phyloP scores from a whole-genome alignment of 2,113 vertebrate genomes.

The Phylloscopus whistleri region DNA sequence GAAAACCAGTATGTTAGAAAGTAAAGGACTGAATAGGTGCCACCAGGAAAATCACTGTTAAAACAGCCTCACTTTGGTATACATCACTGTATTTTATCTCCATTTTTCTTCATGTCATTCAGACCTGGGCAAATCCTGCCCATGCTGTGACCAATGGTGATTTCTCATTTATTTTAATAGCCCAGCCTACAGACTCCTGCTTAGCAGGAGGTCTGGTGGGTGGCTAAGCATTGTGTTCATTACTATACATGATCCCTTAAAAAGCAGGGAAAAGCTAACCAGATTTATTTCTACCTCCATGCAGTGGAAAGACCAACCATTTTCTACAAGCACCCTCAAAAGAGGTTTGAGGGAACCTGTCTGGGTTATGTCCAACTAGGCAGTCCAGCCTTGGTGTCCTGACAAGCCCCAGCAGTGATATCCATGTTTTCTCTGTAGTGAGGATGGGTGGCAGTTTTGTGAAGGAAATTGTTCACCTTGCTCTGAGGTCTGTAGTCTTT shows the following conservation, averaged over 20 bases:
- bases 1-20: not conserved
- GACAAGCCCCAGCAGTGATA: not conserved
- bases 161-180: slow-evolving; percentile 43
- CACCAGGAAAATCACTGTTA: not conserved
- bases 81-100: not conserved
- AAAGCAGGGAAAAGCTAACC: not conserved
- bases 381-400: not conserved
- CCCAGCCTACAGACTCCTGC: not conserved
- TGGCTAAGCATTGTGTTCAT: not conserved
- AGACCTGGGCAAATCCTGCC: not conserved
- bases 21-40: not conserved
- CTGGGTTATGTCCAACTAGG: not conserved
- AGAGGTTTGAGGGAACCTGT: not conserved
- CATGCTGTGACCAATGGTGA: not conserved
- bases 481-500: not conserved
- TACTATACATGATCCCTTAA: not conserved
- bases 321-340: not conserved
- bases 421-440: not conserved
- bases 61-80: not conserved
- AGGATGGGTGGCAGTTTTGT: not conserved
- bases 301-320: not conserved
- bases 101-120: not conserved
- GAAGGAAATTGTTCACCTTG: not conserved
- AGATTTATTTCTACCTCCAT: not conserved
- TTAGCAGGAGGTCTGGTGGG: not conserved